Conservation (phyloP, 1,140 invertebrate genomes). For the Steinernema feltiae region DNA sequence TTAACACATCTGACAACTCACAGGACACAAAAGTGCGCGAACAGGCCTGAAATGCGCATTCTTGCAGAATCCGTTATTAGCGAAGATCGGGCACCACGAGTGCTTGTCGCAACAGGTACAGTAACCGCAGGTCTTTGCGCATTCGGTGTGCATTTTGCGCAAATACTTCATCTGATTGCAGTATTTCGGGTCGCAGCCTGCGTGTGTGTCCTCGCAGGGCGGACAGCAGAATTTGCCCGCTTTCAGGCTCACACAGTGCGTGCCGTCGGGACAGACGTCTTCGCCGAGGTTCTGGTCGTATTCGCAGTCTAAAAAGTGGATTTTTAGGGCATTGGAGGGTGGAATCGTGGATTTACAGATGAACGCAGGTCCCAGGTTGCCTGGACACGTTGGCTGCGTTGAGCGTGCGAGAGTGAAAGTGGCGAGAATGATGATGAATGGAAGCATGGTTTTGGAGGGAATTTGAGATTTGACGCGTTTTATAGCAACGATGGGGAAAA, state of each 20-base stretch:
- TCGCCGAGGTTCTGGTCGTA: not conserved
- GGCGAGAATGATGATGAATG: not conserved
- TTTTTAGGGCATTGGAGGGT: not conserved
- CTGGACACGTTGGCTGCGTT: not conserved
- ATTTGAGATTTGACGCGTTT: not conserved
- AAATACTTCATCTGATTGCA: not conserved
- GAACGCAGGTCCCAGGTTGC: not conserved
- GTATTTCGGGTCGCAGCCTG: not conserved
- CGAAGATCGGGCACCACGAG: slow-evolving; percentile 3
- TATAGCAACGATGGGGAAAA: not conserved
- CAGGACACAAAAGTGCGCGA: not conserved
- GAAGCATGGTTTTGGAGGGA: not conserved
- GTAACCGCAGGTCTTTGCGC: not conserved
- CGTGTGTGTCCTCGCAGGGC: not conserved
- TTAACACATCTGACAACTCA: not conserved
- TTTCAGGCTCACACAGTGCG: not conserved
- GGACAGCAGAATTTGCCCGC: not conserved
- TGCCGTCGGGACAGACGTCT: not conserved
- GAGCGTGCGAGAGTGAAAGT: not conserved
- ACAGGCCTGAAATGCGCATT: not conserved
- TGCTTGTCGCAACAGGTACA: not conserved
- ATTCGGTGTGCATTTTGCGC: not conserved
- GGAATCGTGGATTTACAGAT: not conserved
- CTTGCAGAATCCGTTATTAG: not conserved
- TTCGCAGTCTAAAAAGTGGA: not conserved